Evolutionary conservation across 2,113 vertebrate genomes (phyloP), one percentile per base, ranked within the genome.

Genomic region (Clarias macrocephalus): DNA sequence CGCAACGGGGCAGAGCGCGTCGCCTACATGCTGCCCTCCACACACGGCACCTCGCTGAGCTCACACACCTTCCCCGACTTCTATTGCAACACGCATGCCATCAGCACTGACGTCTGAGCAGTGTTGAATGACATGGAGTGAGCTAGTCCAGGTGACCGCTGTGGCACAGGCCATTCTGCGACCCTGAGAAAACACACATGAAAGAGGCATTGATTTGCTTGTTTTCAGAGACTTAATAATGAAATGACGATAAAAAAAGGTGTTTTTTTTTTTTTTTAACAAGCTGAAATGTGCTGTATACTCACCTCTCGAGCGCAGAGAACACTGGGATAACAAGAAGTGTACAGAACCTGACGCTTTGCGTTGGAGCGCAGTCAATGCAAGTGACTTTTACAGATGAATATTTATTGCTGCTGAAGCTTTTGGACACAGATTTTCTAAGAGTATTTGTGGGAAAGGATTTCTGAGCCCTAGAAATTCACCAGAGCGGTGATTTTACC

Each of bases 51-150:
- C 93, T 91, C 96, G 95, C 73, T 97, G 96, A 98, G 96, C 84
- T 92, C 92, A 56, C 94, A 91, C 4, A 85, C 93, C 88, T 92
- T 63, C n/a, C 92, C 92, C 0, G 96, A 98, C 85, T 92, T 95
- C 91, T 97, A 96, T 95, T 96, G 94, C 1, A 97, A 96, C 93
- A 95, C 96, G 18, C 95, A 95, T 89, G 97, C 97, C 92, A 93
- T 99, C 93, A 99, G 97, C 94, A 99, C 98, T 0, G 97, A 98
- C 11, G 98, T 99, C 93, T 99, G 93, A 97, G 57, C 90, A 60
- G 87, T 56, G 72, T 62, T 48, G 10, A 63, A 37, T 56, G 80
- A 48, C 77, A n/a, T 73, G 80, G 25, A 25, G 60, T 52, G 28
- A 18, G 33, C 28, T 56, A 11, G n/a, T 37, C 28, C 60, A 30